phyloP scores from a whole-genome alignment of 2,113 vertebrate genomes.

The Onychorhynchus coronatus region DNA sequence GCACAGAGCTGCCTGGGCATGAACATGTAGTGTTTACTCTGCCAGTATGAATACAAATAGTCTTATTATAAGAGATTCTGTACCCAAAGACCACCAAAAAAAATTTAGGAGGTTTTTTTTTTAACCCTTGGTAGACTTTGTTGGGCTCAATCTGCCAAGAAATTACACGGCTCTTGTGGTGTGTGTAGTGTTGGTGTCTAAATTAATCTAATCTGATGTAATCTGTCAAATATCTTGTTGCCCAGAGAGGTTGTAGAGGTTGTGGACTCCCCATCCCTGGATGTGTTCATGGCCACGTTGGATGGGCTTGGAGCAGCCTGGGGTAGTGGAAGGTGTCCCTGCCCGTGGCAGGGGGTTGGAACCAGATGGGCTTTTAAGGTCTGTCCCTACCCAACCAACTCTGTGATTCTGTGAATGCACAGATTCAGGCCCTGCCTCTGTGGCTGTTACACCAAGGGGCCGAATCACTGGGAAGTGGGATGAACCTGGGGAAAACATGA shows the following conservation, averaged over 20 bases:
- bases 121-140: slow-evolving; percentile 70
- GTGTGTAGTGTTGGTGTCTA: background rate
- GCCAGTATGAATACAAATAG: slow-evolving; percentile 86
- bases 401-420: background rate
- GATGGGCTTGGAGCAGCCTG: background rate
- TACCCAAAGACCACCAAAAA: slow-evolving; percentile 75
- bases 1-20: slow-evolving; percentile 81
- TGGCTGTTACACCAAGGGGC: background rate
- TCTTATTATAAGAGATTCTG: slow-evolving; percentile 81
- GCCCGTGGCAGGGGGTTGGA: background rate
- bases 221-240: background rate
- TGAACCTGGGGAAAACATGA: background rate
- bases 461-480: background rate
- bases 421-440: background rate
- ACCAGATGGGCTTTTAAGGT: background rate
- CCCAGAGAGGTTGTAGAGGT: background rate
- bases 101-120: slow-evolving; percentile 65
- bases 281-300: fast-evolving
- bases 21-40: slow-evolving; percentile 84
- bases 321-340: background rate
- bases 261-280: background rate
- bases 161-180: fast-evolving
- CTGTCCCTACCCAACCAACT: background rate
- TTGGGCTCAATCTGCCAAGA: background rate
- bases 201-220: background rate